Evolutionary conservation across 2,888 invertebrate species (phyloP).

Genomic region (Acrobasis repandana): DNA sequence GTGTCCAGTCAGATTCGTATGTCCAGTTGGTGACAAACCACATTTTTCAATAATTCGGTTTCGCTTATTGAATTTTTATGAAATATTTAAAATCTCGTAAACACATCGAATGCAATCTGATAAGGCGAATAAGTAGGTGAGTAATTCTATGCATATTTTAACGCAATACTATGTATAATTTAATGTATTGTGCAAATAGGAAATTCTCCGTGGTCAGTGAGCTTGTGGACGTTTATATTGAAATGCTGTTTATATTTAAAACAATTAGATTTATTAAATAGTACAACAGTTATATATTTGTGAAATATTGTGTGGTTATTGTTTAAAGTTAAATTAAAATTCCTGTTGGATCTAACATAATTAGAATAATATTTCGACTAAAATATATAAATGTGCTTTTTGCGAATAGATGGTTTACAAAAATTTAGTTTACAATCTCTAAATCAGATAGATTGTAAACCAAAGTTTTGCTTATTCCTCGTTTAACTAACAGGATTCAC

Average conservation of each 20-base stretch:
- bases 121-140: background rate
- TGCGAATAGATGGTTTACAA: too few species aligned
- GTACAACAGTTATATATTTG: background rate
- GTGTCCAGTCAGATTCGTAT: background rate
- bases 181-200: constrained; percentile 11
- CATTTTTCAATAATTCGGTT: background rate
- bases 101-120: background rate
- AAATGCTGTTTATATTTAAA: constrained; percentile 13
- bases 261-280: background rate
- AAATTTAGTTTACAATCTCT: too few species aligned
- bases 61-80: constrained; percentile 1
- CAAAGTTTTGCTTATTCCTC: too few species aligned
- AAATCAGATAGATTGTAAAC: too few species aligned
- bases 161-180: background rate
- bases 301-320: background rate
- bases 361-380: too few species aligned
- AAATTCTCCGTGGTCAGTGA: constrained; percentile 10
- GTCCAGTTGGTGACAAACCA: background rate
- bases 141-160: constrained; percentile 11
- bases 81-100: constrained; percentile 4
- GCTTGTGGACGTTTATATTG: constrained; percentile 9
- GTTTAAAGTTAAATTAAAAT: too few species aligned
- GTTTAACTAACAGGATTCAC: too few species aligned
- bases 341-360: too few species aligned
- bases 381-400: too few species aligned